A percentile compares a stretch with the other conserved stretches of the same genome.
Conservation (phyloP, 2,113 vertebrate genomes). For the Amphiprion ocellaris region DNA sequence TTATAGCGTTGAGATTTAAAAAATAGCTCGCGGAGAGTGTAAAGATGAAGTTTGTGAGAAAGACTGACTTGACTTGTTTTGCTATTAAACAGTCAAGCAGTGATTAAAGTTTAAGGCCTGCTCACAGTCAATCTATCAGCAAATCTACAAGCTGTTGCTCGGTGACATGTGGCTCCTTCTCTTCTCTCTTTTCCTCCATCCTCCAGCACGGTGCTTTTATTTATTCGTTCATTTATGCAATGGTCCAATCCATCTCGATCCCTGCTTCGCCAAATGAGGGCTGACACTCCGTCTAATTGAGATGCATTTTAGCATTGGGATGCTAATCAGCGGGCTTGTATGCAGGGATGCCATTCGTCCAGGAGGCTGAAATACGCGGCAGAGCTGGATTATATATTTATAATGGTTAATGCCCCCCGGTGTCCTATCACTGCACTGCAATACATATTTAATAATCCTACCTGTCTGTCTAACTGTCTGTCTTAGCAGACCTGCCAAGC, state of each 20-base stretch:
- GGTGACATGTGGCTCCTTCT: neutral
- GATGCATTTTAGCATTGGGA: constrained; percentile 77
- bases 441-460: constrained; percentile 78
- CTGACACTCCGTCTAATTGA: constrained; percentile 77
- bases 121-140: constrained; percentile 15
- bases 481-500: constrained; percentile 45
- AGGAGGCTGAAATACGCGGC: constrained; percentile 66
- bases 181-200: neutral
- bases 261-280: constrained; percentile 58
- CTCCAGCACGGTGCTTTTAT: constrained; percentile 15
- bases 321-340: constrained; percentile 75
- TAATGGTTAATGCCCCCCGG: constrained; percentile 71
- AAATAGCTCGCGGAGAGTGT: constrained; percentile 11
- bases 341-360: constrained; percentile 42
- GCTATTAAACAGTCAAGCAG: constrained; percentile 22
- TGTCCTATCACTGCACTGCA: constrained; percentile 73
- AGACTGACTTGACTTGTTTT: constrained; percentile 26
- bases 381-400: constrained; percentile 75
- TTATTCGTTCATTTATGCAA: constrained; percentile 51
- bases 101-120: constrained; percentile 44
- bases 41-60: neutral
- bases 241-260: constrained; percentile 54
- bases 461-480: constrained; percentile 62
- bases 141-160: constrained; percentile 27
- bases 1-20: constrained; percentile 7